These are phyloP conservation scores for Oreortyx pictus DNA, from an alignment of 2,797 vertebrate species.

Conservation along the genomic window DNA sequence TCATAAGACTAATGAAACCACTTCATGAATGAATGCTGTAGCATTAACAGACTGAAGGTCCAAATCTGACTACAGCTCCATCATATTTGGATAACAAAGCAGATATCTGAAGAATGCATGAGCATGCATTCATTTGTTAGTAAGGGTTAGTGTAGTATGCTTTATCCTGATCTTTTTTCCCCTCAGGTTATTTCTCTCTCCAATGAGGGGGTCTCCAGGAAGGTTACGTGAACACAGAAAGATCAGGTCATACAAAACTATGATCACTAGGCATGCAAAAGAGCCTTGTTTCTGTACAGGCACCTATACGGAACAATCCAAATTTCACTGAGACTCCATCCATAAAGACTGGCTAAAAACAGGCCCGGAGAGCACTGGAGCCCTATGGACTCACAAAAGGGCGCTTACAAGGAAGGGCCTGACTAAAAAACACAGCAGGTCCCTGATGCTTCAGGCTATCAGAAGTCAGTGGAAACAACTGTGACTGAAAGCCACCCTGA, in stretches of 20 bases:
- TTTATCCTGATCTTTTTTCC: background rate
- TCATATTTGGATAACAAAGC: constrained; percentile 54
- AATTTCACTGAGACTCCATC: background rate
- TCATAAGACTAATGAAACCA: constrained; percentile 10
- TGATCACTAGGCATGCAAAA: background rate
- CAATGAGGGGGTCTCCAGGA: background rate
- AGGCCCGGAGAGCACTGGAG: background rate
- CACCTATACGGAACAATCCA: background rate
- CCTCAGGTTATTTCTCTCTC: background rate
- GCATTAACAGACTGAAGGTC: constrained; percentile 22
- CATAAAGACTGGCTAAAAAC: background rate
- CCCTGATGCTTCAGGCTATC: background rate
- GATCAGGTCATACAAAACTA: background rate
- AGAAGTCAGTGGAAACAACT: background rate
- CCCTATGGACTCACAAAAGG: background rate
- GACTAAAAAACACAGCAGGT: background rate
- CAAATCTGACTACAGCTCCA: constrained; percentile 32
- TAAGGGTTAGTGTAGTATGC: background rate
- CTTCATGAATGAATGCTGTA: background rate
- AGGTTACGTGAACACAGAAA: background rate
- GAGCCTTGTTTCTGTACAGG: background rate
- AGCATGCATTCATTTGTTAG: constrained; percentile 26
- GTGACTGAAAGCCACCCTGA: background rate
- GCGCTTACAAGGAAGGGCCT: background rate
- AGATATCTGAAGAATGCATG: constrained; percentile 48